phyloP scores from a whole-genome alignment of 2,113 vertebrate species.

The Accipiter cooperii region DNA sequence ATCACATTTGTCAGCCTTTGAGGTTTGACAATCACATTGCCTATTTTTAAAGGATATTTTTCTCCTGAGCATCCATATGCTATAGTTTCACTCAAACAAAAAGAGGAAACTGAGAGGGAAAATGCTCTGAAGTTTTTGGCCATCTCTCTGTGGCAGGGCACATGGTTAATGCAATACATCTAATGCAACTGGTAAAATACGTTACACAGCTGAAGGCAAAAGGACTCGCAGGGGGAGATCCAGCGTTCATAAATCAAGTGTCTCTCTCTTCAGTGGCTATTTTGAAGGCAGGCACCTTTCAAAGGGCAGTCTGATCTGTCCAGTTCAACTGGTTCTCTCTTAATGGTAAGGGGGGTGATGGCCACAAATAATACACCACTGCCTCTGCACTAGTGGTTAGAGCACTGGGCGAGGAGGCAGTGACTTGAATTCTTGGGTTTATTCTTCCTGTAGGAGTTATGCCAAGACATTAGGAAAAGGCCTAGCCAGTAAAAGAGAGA shows the following conservation, averaged over 20 bases:
- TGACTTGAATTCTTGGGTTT: not conserved
- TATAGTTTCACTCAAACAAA: not conserved
- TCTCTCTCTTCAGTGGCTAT: not conserved
- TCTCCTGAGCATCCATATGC: not conserved
- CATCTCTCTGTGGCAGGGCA: not conserved
- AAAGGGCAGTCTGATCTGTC: not conserved
- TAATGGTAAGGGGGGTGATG: not conserved
- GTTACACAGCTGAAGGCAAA: rapidly evolving
- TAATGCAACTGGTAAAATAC: not conserved
- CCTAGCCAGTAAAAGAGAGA: not conserved
- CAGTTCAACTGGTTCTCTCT: not conserved
- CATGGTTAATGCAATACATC: not conserved
- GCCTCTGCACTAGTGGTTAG: not conserved
- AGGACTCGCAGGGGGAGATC: not conserved
- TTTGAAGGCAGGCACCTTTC: not conserved
- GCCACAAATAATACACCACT: not conserved
- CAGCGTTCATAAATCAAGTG: not conserved
- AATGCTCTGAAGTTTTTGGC: not conserved
- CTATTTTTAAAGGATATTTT: not conserved
- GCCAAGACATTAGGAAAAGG: not conserved
- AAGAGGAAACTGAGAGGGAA: not conserved
- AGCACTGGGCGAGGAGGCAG: not conserved
- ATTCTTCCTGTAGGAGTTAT: not conserved
- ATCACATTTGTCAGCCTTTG: not conserved
- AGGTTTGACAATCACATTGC: not conserved